Evolutionary conservation across 2,888 invertebrate species (phyloP).

Genomic region (Cephus spinipes): DNA sequence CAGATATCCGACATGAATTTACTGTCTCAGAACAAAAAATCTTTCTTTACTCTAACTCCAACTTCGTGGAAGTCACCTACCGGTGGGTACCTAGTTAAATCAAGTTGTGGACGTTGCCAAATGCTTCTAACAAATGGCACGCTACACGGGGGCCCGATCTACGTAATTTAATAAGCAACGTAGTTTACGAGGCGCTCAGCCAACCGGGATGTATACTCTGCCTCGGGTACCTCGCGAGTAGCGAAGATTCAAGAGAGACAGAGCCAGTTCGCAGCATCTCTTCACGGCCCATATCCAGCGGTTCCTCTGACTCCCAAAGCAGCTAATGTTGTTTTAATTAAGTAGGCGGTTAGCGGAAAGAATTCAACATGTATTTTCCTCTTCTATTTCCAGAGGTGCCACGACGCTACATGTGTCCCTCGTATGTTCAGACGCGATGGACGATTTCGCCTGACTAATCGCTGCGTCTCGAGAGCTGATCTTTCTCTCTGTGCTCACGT

Average conservation of each 20-base stretch:
- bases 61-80: background rate
- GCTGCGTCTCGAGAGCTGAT: slow-evolving; percentile 46
- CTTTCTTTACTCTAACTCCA: background rate
- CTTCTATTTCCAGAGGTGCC: slow-evolving; percentile 57
- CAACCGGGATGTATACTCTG: background rate
- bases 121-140: slow-evolving; percentile 33
- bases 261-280: background rate
- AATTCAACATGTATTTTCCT: slow-evolving; percentile 31
- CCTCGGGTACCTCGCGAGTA: background rate
- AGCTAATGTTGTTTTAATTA: slow-evolving; percentile 65
- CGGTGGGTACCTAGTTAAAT: background rate
- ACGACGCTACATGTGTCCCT: slow-evolving; percentile 58
- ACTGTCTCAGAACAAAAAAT: background rate
- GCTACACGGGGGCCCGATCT: slow-evolving; percentile 23
- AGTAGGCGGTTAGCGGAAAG: slow-evolving; percentile 62
- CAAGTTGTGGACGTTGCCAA: slow-evolving; percentile 33
- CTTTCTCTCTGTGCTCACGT: slow-evolving; percentile 26
- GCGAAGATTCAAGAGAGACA: background rate
- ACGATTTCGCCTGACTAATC: slow-evolving; percentile 67
- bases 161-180: slow-evolving; percentile 50
- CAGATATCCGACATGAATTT: background rate
- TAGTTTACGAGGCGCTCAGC: slow-evolving; percentile 41
- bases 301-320: slow-evolving; percentile 7
- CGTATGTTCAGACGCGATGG: slow-evolving; percentile 67
- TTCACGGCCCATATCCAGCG: slow-evolving; percentile 5